Conservation (phyloP, 30 jellyfish, hydroid and myxozoan genomes). For the Chironex yamaguchii region DNA sequence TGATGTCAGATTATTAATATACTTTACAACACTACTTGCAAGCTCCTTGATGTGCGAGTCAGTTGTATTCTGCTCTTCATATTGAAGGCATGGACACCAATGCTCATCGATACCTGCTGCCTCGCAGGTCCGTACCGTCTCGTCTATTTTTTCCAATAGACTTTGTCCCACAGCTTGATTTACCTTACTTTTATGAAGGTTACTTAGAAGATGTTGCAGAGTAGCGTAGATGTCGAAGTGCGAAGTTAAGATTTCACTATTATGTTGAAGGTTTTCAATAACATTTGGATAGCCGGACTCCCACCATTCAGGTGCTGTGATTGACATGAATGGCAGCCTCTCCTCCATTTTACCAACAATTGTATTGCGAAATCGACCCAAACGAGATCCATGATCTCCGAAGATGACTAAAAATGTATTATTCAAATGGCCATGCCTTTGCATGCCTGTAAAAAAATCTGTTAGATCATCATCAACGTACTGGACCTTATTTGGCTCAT, state of each 20-base stretch:
- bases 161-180: too few species aligned
- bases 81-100: constrained; percentile 83
- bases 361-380: constrained; percentile 32
- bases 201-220: constrained; percentile 40
- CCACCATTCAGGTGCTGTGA: constrained; percentile 64
- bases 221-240: constrained; percentile 68
- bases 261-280: constrained; percentile 25
- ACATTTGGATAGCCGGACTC: constrained; percentile 10
- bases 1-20: not conserved
- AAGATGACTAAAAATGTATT: constrained; percentile 71
- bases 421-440: constrained; percentile 14
- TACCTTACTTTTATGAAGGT: constrained; percentile 7
- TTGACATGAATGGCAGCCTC: constrained; percentile 70
- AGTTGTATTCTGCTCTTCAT: not conserved
- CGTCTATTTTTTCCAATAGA: constrained; percentile 68
- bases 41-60: not conserved
- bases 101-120: constrained; percentile 75
- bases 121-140: constrained; percentile 54
- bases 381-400: constrained; percentile 84
- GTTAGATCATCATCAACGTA: constrained; percentile 39
- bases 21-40: not conserved
- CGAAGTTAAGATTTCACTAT: constrained; percentile 48
- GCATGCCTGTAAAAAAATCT: constrained; percentile 13
- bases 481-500: constrained; percentile 27
- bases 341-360: constrained; percentile 77